Percentiles rank a stretch among this genome's conserved stretches.
These are phyloP conservation scores for Entomobrya proxima DNA, from an alignment of 2,888 invertebrate species.

Conservation along the genomic window DNA sequence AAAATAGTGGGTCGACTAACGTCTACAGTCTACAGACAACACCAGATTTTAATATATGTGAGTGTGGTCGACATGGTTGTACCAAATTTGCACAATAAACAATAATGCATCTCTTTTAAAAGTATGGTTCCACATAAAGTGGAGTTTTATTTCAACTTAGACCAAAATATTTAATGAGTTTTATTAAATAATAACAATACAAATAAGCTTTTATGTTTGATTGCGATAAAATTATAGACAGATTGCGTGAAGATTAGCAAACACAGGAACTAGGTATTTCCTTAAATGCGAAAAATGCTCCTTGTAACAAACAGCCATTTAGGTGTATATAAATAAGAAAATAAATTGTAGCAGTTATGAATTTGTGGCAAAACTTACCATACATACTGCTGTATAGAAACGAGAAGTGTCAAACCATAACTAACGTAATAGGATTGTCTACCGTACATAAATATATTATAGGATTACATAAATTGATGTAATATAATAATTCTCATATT, in stretches of 20 bases:
- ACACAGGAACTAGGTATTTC: slow-evolving; percentile 26
- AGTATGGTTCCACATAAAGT: background rate
- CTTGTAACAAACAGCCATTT: background rate
- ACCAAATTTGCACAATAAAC: too few relatives aligned
- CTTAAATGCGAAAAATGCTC: background rate
- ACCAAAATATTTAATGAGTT: background rate
- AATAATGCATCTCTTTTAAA: background rate
- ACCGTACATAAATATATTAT: too few relatives aligned
- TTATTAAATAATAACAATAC: background rate
- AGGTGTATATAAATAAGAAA: background rate
- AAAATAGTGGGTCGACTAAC: too few relatives aligned
- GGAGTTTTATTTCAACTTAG: background rate
- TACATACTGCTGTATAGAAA: too few relatives aligned
- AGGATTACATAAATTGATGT: too few relatives aligned
- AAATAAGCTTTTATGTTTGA: background rate
- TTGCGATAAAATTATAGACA: background rate
- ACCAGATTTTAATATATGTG: too few relatives aligned
- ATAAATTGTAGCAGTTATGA: slow-evolving; percentile 23
- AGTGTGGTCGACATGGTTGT: too few relatives aligned
- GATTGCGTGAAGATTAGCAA: background rate
- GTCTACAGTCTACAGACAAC: too few relatives aligned
- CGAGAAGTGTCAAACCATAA: too few relatives aligned
- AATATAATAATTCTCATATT: too few relatives aligned
- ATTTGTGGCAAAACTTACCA: too few relatives aligned
- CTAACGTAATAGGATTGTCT: too few relatives aligned